Evolutionary conservation across 2,888 invertebrate species (phyloP).

Genomic region (Lepidochrysops patricia): DNA sequence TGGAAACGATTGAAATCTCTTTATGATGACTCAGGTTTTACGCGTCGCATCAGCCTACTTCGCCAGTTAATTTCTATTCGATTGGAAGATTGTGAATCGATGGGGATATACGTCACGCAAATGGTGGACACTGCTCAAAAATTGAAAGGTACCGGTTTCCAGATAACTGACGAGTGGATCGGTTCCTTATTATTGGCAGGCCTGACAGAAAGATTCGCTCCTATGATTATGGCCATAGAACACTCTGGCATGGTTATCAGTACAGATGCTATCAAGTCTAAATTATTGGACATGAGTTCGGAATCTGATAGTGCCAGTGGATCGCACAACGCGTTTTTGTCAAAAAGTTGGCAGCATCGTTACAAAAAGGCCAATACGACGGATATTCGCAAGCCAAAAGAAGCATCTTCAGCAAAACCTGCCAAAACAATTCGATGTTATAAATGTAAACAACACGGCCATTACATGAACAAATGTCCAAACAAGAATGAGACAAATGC

Average conservation of each 20-base stretch:
- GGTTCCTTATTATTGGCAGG: constrained; percentile 14
- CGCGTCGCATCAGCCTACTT: constrained; percentile 1
- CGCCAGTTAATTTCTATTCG: constrained; percentile 7
- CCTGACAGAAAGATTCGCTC: constrained; percentile 14
- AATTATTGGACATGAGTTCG: constrained; percentile 21
- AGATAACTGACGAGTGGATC: constrained; percentile 4
- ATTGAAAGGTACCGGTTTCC: constrained; percentile 11
- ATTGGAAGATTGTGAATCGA: constrained; percentile 11
- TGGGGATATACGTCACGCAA: constrained; percentile 4
- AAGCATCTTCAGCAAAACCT: too few species aligned
- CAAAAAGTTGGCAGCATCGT: too few species aligned
- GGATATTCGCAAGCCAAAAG: too few species aligned
- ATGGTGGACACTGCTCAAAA: constrained; percentile 10
- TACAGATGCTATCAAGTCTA: constrained; percentile 11
- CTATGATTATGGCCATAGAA: constrained; percentile 19
- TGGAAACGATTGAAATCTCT: constrained; percentile 10
- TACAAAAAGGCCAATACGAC: too few species aligned
- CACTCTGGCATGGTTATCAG: constrained; percentile 12
- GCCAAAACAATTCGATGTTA: too few species aligned
- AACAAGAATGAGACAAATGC: too few species aligned
- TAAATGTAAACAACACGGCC: too few species aligned
- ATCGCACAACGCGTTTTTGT: too few species aligned
- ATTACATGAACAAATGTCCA: too few species aligned
- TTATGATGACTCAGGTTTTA: constrained; percentile 4
- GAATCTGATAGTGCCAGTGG: constrained; percentile 17